Evolutionary conservation across 2,797 vertebrate genomes (phyloP).

Genomic region (Sebastes cheni): DNA sequence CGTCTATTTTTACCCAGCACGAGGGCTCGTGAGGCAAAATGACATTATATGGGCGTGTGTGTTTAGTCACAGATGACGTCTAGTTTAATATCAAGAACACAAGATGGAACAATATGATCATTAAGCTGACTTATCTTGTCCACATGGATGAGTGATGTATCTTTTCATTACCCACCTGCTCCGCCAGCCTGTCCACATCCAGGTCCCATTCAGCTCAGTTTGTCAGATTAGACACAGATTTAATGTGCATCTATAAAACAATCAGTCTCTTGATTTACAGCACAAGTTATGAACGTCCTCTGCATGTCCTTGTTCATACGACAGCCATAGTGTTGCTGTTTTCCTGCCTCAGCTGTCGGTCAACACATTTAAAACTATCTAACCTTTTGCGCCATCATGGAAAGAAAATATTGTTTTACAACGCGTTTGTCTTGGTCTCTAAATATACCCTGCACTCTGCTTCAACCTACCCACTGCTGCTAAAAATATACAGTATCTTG

Average conservation of each 20-base stretch:
- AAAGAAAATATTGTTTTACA: conserved; percentile 50
- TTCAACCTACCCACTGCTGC: conserved; percentile 9
- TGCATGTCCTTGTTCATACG: background rate
- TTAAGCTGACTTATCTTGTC: background rate
- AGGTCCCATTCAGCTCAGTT: background rate
- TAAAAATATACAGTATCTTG: conserved; percentile 32
- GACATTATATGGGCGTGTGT: background rate
- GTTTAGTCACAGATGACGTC: background rate
- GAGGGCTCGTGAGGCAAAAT: background rate
- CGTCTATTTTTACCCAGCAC: conserved; percentile 26
- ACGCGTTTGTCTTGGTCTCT: conserved; percentile 38
- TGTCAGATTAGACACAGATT: background rate
- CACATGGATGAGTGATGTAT: background rate
- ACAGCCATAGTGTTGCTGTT: conserved; percentile 21
- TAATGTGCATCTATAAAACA: background rate
- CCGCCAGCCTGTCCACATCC: background rate
- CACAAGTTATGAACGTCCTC: background rate
- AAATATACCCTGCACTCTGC: conserved; percentile 57
- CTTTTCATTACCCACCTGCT: background rate
- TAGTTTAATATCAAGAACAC: background rate
- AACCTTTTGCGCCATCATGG: conserved; percentile 37
- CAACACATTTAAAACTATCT: conserved; percentile 5
- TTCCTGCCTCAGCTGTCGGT: conserved; percentile 24
- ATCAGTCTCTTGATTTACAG: background rate
- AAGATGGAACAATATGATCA: background rate